These are phyloP conservation scores for Adelges cooleyi DNA, from an alignment of 1,140 invertebrate genomes.

Conservation along the genomic window DNA sequence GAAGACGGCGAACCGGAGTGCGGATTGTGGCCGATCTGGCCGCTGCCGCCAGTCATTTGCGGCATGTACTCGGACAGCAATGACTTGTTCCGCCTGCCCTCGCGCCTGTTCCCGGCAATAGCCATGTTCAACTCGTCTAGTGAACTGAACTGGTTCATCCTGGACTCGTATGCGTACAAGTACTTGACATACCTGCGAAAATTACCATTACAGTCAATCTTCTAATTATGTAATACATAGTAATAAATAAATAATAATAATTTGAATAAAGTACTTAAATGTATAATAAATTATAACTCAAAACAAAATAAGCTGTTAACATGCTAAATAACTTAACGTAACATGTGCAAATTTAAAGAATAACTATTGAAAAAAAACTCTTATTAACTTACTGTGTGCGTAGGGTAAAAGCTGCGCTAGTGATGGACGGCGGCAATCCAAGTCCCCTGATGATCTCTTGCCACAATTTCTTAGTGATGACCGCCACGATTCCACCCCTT, in stretches of 20 bases:
- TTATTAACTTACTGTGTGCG: constrained; percentile 82
- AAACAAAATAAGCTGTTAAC: too few species aligned
- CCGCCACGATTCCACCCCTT: constrained; percentile 96
- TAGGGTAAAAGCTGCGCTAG: constrained; percentile 96
- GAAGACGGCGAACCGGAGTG: not conserved
- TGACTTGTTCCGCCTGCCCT: constrained; percentile 60
- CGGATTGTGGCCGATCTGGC: not conserved
- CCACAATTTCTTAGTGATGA: constrained; percentile 99
- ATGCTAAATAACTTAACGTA: too few species aligned
- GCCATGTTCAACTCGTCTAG: constrained; percentile 88
- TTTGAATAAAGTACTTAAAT: too few species aligned
- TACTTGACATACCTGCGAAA: constrained; percentile 96
- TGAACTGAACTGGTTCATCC: constrained; percentile 83
- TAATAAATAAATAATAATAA: not conserved
- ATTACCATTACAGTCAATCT: not conserved
- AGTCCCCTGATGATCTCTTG: constrained; percentile 99
- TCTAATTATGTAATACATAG: not conserved
- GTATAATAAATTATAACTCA: too few species aligned
- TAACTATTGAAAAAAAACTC: too few species aligned
- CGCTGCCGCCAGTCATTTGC: not conserved
- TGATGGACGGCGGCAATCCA: constrained; percentile 95
- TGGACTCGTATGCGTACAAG: constrained; percentile 96
- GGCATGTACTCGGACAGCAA: constrained; percentile 12
- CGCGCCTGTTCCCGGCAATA: constrained; percentile 94
- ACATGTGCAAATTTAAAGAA: too few species aligned